Base-by-base conservation (phyloP, 2,113 vertebrate genomes). In the Elaphurus davidianus region DNA sequence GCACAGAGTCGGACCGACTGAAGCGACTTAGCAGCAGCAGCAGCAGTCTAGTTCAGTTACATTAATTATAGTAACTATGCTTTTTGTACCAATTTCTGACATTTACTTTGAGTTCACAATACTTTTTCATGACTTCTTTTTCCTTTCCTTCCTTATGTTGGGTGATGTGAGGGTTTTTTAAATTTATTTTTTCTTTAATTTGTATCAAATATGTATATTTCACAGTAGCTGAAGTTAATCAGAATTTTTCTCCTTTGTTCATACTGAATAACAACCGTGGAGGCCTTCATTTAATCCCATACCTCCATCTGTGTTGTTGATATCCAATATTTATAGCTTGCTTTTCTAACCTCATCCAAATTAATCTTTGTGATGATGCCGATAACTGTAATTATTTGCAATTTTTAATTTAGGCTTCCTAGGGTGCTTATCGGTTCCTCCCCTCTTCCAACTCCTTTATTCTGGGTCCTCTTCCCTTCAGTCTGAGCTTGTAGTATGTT, bases 21-120 rank as follows among this genome's bases (percentile, higher is more conserved):
- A 50, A 50, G 47, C 3, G 47, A 50, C 47, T 50, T 14, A 50
- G 47, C 47, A 50, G 47, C 47, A 50, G 11, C 47, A 12, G 12
- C 47, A 50, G 47, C 47, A 13, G 47, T 50, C 60, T 89, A 17
- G 33, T 52, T 97, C 21, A 60, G 60, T 82, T 97, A 59, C 60
- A 54, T 71, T 89, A 79, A 71, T 55, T 55, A 76, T 84, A 60
- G 47, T 28, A 64, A 23, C 9, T 74, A 19, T 94, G 94, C 60
- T 92, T 45, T 91, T 57, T 60, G 17, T 87, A 83, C 40, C 28
- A 96, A 40, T 96, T 92, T 95, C 87, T 95, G 78, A 87, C 25
- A 93, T 64, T 87, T 82, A 82, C 62, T 97, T 94, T 93, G 64
- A 94, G 28, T 90, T 79, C 12, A 2, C 52, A 36, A 36, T 85